Base-by-base conservation (phyloP, 2,888 invertebrate species). In the Scaptomyza tumidula region DNA sequence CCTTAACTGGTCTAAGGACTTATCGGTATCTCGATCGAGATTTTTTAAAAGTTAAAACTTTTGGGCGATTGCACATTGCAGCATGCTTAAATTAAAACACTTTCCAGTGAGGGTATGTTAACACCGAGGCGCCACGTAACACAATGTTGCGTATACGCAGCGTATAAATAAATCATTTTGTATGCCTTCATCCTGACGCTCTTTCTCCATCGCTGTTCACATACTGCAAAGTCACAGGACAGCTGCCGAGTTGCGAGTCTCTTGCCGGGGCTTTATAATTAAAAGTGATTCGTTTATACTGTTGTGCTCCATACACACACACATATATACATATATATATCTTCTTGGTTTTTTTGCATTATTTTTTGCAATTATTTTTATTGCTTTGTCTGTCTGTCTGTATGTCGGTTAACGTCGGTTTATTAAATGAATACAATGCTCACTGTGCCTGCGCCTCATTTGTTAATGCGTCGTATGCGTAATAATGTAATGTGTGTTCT, bases 91-190 rank as follows among this genome's bases (percentile, higher is more conserved):
- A 49, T 43, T 50, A 24, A 29, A 56, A 63, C 35, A 10, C 10
- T n/a, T 13, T 10, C 24, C 24, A 5, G 24, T 41, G 16, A 9
- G 41, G 27, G 33, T 49, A 19, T 33, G 11, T 11, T 2, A 19
- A 19, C 16, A 54, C 19, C 6, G 6, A 11, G 27, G n/a, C 16
- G 33, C 19, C 31, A 45, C 6, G 41, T 33, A 31, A 6, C 14
- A 11, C 54, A 24, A 27, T 46, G 58, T 54, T 64, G 59, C 59
- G 73, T 72, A 78, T 74, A 66, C 66, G 73, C 77, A 64, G 59
- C 44, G 39, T 59, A 43, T 76, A 54, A 77, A 73, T 77, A 77
- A 71, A 73, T 77, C 58, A 77, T 64, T 56, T 73, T 59, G 49
- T 55, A 58, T 63, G 61, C 44, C 44, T 61, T 57, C 50, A 56